phyloP scores from a whole-genome alignment of 2,888 invertebrate species.

The Melipona beecheii region DNA sequence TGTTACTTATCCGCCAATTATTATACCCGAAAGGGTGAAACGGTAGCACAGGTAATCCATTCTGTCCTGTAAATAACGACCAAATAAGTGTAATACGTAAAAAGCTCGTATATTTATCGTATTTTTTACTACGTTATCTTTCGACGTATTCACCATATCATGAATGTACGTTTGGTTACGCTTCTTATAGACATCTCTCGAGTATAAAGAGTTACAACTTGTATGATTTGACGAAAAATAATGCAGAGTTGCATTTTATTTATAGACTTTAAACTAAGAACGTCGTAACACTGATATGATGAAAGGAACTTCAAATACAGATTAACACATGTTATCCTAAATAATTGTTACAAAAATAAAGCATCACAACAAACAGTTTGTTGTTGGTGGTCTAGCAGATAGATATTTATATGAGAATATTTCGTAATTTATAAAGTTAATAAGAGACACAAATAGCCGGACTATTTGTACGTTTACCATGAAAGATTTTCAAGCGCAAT shows the following conservation, averaged over 20 bases:
- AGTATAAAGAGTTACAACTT: conserved; percentile 15
- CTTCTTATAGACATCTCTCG: conserved; percentile 17
- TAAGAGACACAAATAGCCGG: conserved; percentile 38
- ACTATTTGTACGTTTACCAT: conserved; percentile 43
- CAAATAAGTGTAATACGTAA: conserved; percentile 29
- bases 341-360: conserved; percentile 57
- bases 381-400: conserved; percentile 50
- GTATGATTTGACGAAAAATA: conserved; percentile 21
- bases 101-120: conserved; percentile 25
- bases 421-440: conserved; percentile 39
- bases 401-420: conserved; percentile 50
- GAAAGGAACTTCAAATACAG: conserved; percentile 48
- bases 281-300: conserved; percentile 37
- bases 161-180: conserved; percentile 21
- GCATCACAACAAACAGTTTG: conserved; percentile 35
- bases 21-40: conserved; percentile 2
- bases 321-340: conserved; percentile 55
- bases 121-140: conserved; percentile 40
- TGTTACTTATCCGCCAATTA: conserved; percentile 31
- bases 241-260: conserved; percentile 45
- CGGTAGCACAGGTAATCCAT: conserved; percentile 1
- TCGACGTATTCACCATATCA: conserved; percentile 30
- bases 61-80: conserved; percentile 22
- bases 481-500: conserved; percentile 22
- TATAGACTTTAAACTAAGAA: conserved; percentile 45